Percentiles rank a stretch among this genome's conserved stretches.
phyloP scores from a whole-genome alignment of 2,888 invertebrate species.

The Acanthosepion lycidas region DNA sequence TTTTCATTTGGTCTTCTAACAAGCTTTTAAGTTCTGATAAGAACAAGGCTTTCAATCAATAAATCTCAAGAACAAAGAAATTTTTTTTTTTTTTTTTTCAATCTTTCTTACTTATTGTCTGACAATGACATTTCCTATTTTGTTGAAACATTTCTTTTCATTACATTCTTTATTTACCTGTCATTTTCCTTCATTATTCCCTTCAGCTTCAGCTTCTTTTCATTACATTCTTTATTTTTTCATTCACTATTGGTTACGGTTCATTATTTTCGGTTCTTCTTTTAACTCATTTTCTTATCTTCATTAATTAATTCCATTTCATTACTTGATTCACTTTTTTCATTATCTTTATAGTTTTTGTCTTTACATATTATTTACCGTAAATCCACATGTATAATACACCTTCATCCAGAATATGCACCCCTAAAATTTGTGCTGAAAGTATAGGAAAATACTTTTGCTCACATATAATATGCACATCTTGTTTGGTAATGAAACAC shows the following conservation, averaged over 20 bases:
- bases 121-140: not conserved
- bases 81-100: not conserved
- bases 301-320: not conserved
- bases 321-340: not conserved
- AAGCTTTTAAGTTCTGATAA: not conserved
- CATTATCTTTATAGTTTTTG: too few species aligned
- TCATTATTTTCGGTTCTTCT: not conserved
- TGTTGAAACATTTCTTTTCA: not conserved
- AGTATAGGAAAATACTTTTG: too few species aligned
- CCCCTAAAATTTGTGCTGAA: too few species aligned
- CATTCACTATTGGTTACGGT: not conserved
- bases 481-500: too few species aligned
- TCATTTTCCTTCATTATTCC: not conserved
- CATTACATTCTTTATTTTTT: not conserved
- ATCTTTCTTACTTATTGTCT: not conserved
- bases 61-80: not conserved
- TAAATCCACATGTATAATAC: too few species aligned
- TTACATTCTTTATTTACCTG: not conserved
- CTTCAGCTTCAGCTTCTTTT: not conserved
- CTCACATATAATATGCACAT: too few species aligned
- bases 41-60: slow-evolving; percentile 13
- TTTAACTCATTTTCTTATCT: not conserved
- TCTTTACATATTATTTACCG: too few species aligned
- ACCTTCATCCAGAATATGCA: too few species aligned
- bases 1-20: not conserved